A percentile compares a stretch with the other conserved stretches of the same genome.
phyloP scores from a whole-genome alignment of 2,113 vertebrate species.

The Marmota monax region DNA sequence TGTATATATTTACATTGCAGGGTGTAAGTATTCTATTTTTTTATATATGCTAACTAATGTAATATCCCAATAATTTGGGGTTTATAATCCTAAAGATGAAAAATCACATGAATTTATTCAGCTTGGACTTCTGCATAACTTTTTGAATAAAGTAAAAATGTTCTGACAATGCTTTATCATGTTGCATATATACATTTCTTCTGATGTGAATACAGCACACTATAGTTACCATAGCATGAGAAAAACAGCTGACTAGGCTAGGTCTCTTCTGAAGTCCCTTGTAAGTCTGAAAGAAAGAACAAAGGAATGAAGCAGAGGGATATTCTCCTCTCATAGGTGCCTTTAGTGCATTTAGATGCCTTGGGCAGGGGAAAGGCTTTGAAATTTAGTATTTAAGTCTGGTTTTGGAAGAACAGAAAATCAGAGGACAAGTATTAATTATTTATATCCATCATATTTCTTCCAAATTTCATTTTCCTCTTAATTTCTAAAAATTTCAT shows the following conservation, averaged over 20 bases:
- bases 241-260: neutral
- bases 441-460: neutral
- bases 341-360: neutral
- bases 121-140: neutral
- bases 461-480: neutral
- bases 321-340: neutral
- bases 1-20: neutral
- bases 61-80: neutral
- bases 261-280: neutral
- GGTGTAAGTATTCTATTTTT: neutral
- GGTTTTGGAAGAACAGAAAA: conserved; percentile 25
- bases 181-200: neutral
- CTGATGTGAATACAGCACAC: neutral
- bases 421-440: neutral
- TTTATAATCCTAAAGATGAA: neutral
- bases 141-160: neutral
- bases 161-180: neutral
- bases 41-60: neutral
- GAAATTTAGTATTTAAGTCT: neutral
- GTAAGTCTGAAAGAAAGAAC: neutral
- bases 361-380: neutral
- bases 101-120: neutral
- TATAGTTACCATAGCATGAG: neutral
- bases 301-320: neutral
- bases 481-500: neutral